A percentile compares a stretch with the other conserved stretches of the same genome.
These are phyloP conservation scores for Chelonia mydas DNA, from an alignment of 2,797 vertebrate species.

Conservation along the genomic window DNA sequence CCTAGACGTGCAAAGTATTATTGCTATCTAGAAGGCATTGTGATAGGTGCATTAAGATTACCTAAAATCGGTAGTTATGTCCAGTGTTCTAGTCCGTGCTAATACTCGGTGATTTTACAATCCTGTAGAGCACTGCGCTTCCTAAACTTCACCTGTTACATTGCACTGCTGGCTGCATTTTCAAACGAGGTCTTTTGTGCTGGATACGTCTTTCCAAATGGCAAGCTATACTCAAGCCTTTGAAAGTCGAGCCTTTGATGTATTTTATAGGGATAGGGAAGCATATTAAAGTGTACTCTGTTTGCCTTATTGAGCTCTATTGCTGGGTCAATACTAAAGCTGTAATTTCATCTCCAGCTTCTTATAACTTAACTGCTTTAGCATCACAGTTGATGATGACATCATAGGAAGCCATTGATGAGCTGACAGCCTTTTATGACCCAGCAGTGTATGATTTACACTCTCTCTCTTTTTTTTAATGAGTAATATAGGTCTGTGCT, in stretches of 20 bases:
- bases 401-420: conserved; percentile 56
- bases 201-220: conserved; percentile 54
- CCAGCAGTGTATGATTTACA: conserved; percentile 38
- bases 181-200: neutral
- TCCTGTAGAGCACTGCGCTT: neutral
- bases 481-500: conserved; percentile 36
- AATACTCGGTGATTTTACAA: conserved; percentile 7
- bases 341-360: conserved; percentile 63
- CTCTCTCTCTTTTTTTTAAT: conserved; percentile 34
- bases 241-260: conserved; percentile 63
- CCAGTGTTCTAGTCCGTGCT: neutral
- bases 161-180: conserved; percentile 40
- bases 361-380: conserved; percentile 48
- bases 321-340: conserved; percentile 32
- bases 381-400: conserved; percentile 54
- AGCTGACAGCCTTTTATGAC: conserved; percentile 57
- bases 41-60: neutral
- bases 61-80: neutral
- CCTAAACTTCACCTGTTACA: neutral
- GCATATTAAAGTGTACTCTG: conserved; percentile 34
- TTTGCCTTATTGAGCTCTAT: conserved; percentile 1
- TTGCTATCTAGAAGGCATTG: neutral
- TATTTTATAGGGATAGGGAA: conserved; percentile 62
- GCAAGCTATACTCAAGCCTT: conserved; percentile 23
- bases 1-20: neutral